Percentiles rank a stretch among this genome's conserved stretches.
These are phyloP conservation scores for Lophius americanus DNA, from an alignment of 2,797 vertebrate genomes.

Conservation along the genomic window DNA sequence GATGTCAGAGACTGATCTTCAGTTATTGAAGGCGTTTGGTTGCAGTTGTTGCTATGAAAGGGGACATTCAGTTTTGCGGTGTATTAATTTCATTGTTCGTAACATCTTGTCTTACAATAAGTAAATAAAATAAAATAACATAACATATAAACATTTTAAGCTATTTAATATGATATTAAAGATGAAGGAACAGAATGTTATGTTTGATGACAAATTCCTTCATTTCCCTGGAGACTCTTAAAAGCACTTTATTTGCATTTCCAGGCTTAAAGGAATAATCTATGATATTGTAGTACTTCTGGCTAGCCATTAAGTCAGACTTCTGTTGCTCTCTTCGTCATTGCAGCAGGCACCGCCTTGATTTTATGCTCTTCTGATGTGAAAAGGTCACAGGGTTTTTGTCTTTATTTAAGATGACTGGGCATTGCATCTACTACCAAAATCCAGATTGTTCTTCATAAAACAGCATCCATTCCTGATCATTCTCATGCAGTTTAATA, in stretches of 20 bases:
- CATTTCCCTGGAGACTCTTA: not conserved
- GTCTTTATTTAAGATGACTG: not conserved
- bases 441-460: conserved; percentile 13
- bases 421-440: not conserved
- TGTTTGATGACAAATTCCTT: not conserved
- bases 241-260: not conserved
- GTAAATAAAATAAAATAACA: too few relatives aligned
- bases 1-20: too few relatives aligned
- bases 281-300: not conserved
- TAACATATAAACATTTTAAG: not conserved
- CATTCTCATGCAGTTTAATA: conserved; percentile 8
- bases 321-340: not conserved
- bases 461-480: conserved; percentile 15
- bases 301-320: not conserved
- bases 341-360: not conserved
- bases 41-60: too few relatives aligned
- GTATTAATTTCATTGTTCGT: too few relatives aligned
- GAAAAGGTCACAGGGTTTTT: not conserved
- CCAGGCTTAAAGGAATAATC: not conserved
- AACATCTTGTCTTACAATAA: too few relatives aligned
- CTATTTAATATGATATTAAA: not conserved
- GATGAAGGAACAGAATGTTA: not conserved
- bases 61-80: too few relatives aligned
- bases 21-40: too few relatives aligned
- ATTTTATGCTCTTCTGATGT: not conserved